A percentile compares a stretch with the other conserved stretches of the same genome.
phyloP scores from a whole-genome alignment of 37 sponge, comb jelly and placozoan genomes.

The Geodia barretti region DNA sequence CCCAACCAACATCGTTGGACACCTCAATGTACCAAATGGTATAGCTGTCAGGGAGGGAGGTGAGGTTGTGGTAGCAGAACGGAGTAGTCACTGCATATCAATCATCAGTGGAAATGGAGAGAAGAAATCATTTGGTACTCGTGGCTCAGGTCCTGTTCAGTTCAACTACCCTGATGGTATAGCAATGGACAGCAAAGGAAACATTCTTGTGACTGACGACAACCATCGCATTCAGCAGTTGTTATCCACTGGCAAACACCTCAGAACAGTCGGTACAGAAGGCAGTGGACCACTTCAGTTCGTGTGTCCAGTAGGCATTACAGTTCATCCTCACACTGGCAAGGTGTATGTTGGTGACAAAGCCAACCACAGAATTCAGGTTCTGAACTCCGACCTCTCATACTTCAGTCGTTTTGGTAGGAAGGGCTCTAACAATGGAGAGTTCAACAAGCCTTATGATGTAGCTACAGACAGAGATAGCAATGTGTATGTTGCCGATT shows the following conservation, averaged over 20 bases:
- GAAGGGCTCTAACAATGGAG: constrained; percentile 14
- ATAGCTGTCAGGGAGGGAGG: no score
- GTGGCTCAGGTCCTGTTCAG: background rate
- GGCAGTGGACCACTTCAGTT: no score
- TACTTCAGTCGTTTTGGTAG: no score
- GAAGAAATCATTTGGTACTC: constrained; percentile 18
- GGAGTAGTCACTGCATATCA: constrained; percentile 29
- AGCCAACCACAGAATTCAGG: no score
- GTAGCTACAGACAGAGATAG: constrained; percentile 40
- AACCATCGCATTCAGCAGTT: constrained; percentile 48
- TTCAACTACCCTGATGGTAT: background rate
- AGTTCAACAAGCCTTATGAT: constrained; percentile 44
- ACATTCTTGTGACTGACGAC: constrained; percentile 18
- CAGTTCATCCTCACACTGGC: no score
- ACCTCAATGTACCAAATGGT: no score
- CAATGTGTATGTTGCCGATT: constrained; percentile 38
- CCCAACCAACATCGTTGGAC: no score
- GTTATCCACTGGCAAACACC: constrained; percentile 28
- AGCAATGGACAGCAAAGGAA: constrained; percentile 21
- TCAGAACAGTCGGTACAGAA: no score
- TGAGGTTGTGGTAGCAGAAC: no score
- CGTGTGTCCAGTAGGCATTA: no score
- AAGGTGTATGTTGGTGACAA: no score
- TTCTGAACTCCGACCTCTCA: no score
- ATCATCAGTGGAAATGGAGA: constrained; percentile 15